phyloP scores from a whole-genome alignment of 2,888 invertebrate species.

The Physocephala rufipes region DNA sequence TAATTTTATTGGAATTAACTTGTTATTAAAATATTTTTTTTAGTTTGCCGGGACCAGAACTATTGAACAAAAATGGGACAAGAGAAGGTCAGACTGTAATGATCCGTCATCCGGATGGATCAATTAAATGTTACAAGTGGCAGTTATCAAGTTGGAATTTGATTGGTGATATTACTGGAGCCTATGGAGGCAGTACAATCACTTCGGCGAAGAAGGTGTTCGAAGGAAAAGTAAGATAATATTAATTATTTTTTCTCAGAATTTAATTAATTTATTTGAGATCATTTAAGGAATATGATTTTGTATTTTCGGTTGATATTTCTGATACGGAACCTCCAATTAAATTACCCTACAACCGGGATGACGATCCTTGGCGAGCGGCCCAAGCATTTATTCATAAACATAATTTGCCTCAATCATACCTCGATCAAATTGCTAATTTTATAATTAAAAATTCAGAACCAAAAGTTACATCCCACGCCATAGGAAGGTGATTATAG shows the following conservation, averaged over 20 bases:
- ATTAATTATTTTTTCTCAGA: constrained; percentile 24
- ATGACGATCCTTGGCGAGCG: constrained; percentile 91
- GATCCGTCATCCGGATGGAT: constrained; percentile 76
- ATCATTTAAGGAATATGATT: constrained; percentile 79
- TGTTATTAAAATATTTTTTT: background rate
- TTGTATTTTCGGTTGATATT: constrained; percentile 94
- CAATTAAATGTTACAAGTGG: constrained; percentile 84
- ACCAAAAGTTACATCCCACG: constrained; percentile 37
- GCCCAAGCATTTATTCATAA: constrained; percentile 91
- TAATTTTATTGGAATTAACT: background rate
- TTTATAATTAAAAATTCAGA: constrained; percentile 86
- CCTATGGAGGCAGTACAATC: constrained; percentile 72
- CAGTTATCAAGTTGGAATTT: constrained; percentile 80
- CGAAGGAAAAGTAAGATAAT: constrained; percentile 76
- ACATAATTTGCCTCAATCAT: constrained; percentile 83
- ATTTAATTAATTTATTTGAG: constrained; percentile 49
- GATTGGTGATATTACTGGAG: constrained; percentile 90
- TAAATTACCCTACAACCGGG: constrained; percentile 89
- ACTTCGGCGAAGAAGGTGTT: constrained; percentile 79
- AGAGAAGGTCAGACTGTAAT: constrained; percentile 86
- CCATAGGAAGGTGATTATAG: constrained; percentile 46
- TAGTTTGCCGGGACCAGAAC: constrained; percentile 84
- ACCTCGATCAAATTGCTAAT: constrained; percentile 91
- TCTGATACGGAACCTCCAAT: constrained; percentile 88
- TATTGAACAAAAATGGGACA: constrained; percentile 78